Evolutionary conservation across 1,140 invertebrate species (phyloP).

Genomic region (Pseudobourletiella spinata): DNA sequence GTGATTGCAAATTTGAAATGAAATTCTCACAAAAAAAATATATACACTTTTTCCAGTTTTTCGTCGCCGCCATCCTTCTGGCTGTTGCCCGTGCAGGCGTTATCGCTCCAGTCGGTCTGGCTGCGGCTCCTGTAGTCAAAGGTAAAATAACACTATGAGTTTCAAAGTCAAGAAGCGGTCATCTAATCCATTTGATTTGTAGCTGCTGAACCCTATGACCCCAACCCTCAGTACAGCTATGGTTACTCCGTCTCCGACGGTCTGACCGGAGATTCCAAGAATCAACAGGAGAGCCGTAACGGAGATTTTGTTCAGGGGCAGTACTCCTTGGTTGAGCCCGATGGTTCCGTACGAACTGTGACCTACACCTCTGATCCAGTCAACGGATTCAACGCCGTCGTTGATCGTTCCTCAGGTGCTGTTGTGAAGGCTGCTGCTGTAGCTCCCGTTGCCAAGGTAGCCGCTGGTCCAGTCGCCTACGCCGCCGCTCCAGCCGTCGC

Average conservation of each 20-base stretch:
- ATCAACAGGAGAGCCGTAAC: slow-evolving; percentile 19
- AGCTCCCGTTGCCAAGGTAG: not conserved
- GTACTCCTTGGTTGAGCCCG: slow-evolving; percentile 43
- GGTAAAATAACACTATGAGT: not conserved
- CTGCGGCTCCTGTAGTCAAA: not conserved
- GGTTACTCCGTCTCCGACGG: slow-evolving; percentile 48
- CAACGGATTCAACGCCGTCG: slow-evolving; percentile 56
- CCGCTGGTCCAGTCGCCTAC: not conserved
- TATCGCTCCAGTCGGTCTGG: not conserved
- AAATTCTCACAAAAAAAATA: too few relatives aligned
- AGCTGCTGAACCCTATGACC: slow-evolving; percentile 42
- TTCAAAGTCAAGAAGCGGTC: not conserved
- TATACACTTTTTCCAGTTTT: not conserved
- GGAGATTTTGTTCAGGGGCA: slow-evolving; percentile 17
- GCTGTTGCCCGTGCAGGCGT: not conserved
- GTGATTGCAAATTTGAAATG: too few relatives aligned
- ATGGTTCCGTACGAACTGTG: slow-evolving; percentile 58
- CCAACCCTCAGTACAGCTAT: slow-evolving; percentile 49
- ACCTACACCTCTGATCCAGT: slow-evolving; percentile 64
- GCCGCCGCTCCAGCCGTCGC: too few relatives aligned
- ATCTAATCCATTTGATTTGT: not conserved
- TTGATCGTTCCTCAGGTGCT: slow-evolving; percentile 47
- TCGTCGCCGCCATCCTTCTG: not conserved
- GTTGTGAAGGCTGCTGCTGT: slow-evolving; percentile 38
- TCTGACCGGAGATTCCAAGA: slow-evolving; percentile 47